A percentile compares a stretch with the other conserved stretches of the same genome.
Conservation (phyloP, 2,888 invertebrate species). For the Seladonia tumulorum region DNA sequence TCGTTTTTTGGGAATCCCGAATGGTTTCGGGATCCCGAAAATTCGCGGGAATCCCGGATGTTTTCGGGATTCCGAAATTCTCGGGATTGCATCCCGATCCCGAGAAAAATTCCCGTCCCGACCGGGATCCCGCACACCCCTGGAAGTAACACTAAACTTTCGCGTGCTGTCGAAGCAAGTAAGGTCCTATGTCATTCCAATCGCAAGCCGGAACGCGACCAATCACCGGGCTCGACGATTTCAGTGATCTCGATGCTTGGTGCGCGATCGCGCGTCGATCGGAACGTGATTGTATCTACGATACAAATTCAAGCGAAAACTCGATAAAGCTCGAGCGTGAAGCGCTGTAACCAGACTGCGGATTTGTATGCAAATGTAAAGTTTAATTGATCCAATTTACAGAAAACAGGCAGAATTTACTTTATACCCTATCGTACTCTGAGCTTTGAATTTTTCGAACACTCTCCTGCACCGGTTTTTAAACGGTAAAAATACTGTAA, state of each 20-base stretch:
- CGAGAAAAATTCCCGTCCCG: too few relatives aligned
- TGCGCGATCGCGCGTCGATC: not conserved
- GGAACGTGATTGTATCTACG: slow-evolving; percentile 5
- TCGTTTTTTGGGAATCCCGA: too few relatives aligned
- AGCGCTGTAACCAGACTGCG: slow-evolving; percentile 3
- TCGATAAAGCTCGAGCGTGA: not conserved
- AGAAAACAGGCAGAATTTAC: too few relatives aligned
- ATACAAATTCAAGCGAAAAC: slow-evolving; percentile 28
- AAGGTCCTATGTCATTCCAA: slow-evolving; percentile 20
- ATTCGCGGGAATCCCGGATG: too few relatives aligned
- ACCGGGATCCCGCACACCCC: too few relatives aligned
- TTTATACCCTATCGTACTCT: too few relatives aligned
- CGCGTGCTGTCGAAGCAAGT: slow-evolving; percentile 34
- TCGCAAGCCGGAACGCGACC: not conserved
- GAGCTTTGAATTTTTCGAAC: not conserved
- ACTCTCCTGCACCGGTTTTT: not conserved
- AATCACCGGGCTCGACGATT: not conserved
- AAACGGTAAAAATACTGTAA: not conserved
- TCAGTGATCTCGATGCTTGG: not conserved
- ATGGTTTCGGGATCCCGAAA: too few relatives aligned
- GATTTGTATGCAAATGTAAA: not conserved
- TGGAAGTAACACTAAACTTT: slow-evolving; percentile 44
- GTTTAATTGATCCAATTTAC: not conserved
- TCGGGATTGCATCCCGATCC: too few relatives aligned
- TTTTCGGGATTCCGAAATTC: too few relatives aligned